These are phyloP conservation scores for Drosophila sp. DNA, from an alignment of 1,140 invertebrate species.

Conservation along the genomic window DNA sequence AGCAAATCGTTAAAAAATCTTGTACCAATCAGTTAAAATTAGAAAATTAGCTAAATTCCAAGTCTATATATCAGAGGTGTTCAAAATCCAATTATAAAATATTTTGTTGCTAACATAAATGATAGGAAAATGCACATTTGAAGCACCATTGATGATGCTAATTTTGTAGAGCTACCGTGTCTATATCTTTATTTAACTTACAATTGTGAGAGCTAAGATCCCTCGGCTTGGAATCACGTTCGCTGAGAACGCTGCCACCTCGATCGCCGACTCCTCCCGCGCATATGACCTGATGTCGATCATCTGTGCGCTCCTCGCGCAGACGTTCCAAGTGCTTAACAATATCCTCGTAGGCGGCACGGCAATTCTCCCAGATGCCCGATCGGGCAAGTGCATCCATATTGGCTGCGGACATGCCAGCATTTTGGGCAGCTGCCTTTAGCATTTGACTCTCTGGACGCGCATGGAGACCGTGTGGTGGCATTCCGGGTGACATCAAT, in stretches of 20 bases:
- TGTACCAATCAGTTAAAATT: no score
- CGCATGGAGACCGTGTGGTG: slow-evolving; percentile 90
- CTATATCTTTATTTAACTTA: slow-evolving; percentile 84
- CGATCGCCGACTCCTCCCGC: slow-evolving; percentile 57
- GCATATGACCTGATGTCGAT: slow-evolving; percentile 86
- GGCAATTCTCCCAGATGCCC: slow-evolving; percentile 96
- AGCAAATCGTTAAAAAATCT: no score
- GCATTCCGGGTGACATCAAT: slow-evolving; percentile 94
- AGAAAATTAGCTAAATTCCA: no score
- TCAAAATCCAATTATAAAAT: no score
- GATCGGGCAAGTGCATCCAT: slow-evolving; percentile 95
- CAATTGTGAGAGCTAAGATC: slow-evolving; percentile 94
- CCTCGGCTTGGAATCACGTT: slow-evolving; percentile 90
- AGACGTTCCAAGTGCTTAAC: slow-evolving; percentile 97
- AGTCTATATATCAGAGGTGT: no score
- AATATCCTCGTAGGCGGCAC: slow-evolving; percentile 96
- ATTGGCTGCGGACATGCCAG: slow-evolving; percentile 88
- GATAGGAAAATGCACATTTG: no score
- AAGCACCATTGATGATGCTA: no score
- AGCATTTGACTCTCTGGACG: slow-evolving; percentile 90
- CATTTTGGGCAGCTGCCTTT: slow-evolving; percentile 89
- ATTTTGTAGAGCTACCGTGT: no score
- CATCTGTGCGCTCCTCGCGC: slow-evolving; percentile 92
- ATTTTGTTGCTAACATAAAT: no score
- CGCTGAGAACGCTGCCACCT: slow-evolving; percentile 86